Conservation (phyloP, 2,888 invertebrate genomes). For the Euspilapteryx auroguttella region DNA sequence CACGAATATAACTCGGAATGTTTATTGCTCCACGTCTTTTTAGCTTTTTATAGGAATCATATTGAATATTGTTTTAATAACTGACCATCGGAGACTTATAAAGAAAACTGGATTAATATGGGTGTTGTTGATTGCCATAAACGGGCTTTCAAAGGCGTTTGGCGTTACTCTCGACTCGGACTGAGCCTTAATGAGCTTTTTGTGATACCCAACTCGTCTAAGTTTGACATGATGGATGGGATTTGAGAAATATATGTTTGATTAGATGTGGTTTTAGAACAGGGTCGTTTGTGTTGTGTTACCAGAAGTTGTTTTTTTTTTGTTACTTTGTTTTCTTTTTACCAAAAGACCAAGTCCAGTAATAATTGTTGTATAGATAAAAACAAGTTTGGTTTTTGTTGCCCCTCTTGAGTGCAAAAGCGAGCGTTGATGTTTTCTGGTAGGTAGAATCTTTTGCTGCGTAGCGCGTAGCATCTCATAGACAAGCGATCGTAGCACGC, state of each 20-base stretch:
- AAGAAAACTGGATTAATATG: slow-evolving; percentile 20
- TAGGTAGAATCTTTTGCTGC: too few relatives aligned
- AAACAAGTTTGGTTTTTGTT: too few relatives aligned
- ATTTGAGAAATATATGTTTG: slow-evolving; percentile 43
- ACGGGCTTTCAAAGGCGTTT: slow-evolving; percentile 16
- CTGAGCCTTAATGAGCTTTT: slow-evolving; percentile 31
- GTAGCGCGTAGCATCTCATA: too few relatives aligned
- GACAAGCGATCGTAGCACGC: too few relatives aligned
- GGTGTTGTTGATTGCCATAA: slow-evolving; percentile 13
- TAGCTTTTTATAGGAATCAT: slow-evolving; percentile 4
- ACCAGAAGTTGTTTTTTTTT: too few relatives aligned
- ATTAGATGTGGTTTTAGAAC: slow-evolving; percentile 34
- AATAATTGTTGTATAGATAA: too few relatives aligned
- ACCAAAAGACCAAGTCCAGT: too few relatives aligned
- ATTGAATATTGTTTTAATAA: slow-evolving; percentile 15
- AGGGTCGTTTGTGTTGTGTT: too few relatives aligned
- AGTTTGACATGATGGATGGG: slow-evolving; percentile 45
- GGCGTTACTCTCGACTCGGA: too few relatives aligned
- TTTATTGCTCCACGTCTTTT: slow-evolving; percentile 5
- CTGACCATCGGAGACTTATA: slow-evolving; percentile 10
- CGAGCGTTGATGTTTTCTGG: too few relatives aligned
- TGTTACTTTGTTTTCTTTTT: too few relatives aligned
- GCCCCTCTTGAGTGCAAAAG: too few relatives aligned
- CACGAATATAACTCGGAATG: slow-evolving; percentile 1
- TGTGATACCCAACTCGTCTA: slow-evolving; percentile 22